Percentiles rank a stretch among this genome's conserved stretches.
Conservation (phyloP, 2,888 invertebrate genomes). For the Aphodius granarius region DNA sequence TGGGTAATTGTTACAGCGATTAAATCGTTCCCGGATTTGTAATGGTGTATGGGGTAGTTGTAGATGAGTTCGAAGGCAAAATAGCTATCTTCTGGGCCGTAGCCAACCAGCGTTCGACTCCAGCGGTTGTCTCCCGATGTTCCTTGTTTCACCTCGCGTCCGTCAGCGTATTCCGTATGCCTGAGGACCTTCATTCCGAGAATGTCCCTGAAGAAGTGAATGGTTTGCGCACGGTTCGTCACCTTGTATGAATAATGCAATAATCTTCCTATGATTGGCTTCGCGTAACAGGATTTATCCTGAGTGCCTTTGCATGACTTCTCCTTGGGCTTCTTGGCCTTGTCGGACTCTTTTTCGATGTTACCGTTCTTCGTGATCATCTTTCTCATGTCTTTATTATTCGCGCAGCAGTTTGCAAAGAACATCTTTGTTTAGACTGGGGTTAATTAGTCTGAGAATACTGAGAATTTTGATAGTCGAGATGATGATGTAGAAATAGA, state of each 20-base stretch:
- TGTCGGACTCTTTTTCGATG: background rate
- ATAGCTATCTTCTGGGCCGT: slow-evolving; percentile 91
- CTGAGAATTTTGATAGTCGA: background rate
- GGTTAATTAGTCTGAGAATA: background rate
- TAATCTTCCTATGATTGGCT: background rate
- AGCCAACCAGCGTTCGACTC: slow-evolving; percentile 99
- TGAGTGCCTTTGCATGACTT: background rate
- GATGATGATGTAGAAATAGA: background rate
- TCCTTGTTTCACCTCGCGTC: background rate
- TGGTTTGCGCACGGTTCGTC: background rate
- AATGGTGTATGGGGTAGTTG: slow-evolving; percentile 90
- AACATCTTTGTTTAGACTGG: background rate
- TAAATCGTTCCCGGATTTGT: slow-evolving; percentile 91
- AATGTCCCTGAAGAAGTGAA: slow-evolving; percentile 2
- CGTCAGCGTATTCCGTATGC: background rate
- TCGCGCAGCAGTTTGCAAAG: background rate
- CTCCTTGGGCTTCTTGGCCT: background rate
- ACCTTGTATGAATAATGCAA: background rate
- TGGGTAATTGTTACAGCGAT: slow-evolving; percentile 82
- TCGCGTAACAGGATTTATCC: background rate
- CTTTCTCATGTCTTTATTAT: background rate
- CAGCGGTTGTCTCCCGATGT: slow-evolving; percentile 57
- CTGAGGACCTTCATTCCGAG: slow-evolving; percentile 3
- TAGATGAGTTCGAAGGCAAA: slow-evolving; percentile 97
- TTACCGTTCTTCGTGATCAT: background rate